Base-by-base conservation (phyloP, 2,888 invertebrate genomes). In the Ennomos quercinarius region DNA sequence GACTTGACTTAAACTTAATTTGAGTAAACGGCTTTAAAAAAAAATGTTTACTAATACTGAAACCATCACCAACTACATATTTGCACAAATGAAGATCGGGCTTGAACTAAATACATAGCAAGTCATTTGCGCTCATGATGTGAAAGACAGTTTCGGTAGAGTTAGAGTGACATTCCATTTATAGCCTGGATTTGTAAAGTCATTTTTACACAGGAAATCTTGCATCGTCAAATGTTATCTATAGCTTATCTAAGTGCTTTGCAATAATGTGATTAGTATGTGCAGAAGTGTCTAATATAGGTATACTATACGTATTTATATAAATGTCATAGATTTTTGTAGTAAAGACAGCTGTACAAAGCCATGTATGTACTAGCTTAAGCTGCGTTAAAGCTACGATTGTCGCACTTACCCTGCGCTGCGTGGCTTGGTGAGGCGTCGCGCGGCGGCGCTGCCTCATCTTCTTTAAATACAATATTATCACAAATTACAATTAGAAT, bases 401-500 rank as follows among this genome's bases (percentile, higher is more conserved):
- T 49, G 34, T 50, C 49, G 52, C 57, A 62, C 57, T 57, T 47
- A 57, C 54, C 61, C 57, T 49, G 57, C 56, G 57, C 49, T 61
- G 57, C 57, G 53, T 37, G n/a, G 56, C 57, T 52, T 52, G 61
- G 61, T 10, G 57, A 61, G n/a, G n/a, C 13, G 52, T 13, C 17
- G 49, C 60, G 60, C 47, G 60, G 60, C 47, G 60, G 60, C 42
- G 60, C 55, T 36, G 60, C 55, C 53, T 11, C 57, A 54, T 59
- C 46, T 27, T 60, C 60, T 60, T 53, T 60, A 60, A 60, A 60
- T 60, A 50, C 27, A 60, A 60, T 27, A 27, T 60, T 60, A 55
- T 47, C 42, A 50, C 38, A 60, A 60, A 47, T 47, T 55, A 55
- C 42, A 60, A 43, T 48, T 43, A 55, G 42, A 45, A 50, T 54